These are phyloP conservation scores for Latheticus oryzae DNA, from an alignment of 2,888 invertebrate species.

Conservation along the genomic window DNA sequence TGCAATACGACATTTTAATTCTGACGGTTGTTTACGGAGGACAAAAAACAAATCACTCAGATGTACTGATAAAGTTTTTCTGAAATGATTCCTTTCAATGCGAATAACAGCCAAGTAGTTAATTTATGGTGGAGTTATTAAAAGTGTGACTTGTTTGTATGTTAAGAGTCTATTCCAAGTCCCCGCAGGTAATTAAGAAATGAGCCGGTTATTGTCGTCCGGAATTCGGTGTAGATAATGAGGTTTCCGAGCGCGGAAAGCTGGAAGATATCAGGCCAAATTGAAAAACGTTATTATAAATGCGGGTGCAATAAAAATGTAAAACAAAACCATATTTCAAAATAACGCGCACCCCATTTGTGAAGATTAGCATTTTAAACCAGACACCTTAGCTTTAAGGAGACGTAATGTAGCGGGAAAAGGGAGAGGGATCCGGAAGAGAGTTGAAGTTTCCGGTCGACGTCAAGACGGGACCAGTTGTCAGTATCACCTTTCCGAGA, in stretches of 20 bases:
- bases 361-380: constrained; percentile 68
- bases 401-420: constrained; percentile 62
- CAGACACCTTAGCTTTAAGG: constrained; percentile 66
- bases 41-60: constrained; percentile 35
- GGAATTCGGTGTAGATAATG: constrained; percentile 16
- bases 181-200: constrained; percentile 30
- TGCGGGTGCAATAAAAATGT: constrained; percentile 67
- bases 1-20: constrained; percentile 63
- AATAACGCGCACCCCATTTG: constrained; percentile 67
- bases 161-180: too few relatives aligned
- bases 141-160: too few relatives aligned
- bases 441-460: constrained; percentile 58
- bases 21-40: constrained; percentile 57
- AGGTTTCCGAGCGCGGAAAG: constrained; percentile 41
- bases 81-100: too few relatives aligned
- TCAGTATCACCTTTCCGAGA: constrained; percentile 64
- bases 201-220: constrained; percentile 1
- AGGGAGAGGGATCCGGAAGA: constrained; percentile 55
- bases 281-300: constrained; percentile 67
- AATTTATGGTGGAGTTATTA: too few relatives aligned
- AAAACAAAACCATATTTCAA: constrained; percentile 67
- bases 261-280: constrained; percentile 56
- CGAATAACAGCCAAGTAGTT: too few relatives aligned
- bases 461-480: constrained; percentile 61
- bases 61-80: constrained; percentile 37